Conservation (phyloP, 1,140 invertebrate genomes). For the Macrobrachium nipponense region DNA sequence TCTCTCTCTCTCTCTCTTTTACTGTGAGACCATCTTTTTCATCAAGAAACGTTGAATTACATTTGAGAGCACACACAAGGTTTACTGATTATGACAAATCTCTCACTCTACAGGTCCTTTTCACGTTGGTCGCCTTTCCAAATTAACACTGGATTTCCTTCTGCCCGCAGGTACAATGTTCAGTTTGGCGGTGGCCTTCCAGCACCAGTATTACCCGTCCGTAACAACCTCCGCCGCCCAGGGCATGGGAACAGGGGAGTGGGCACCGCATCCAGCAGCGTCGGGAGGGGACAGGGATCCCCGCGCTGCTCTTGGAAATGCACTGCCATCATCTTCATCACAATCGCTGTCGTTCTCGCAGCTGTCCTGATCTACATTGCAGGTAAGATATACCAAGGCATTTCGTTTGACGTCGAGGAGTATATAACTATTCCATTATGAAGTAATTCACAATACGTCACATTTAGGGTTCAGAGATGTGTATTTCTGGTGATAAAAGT, state of each 20-base stretch:
- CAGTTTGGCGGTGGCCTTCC: slow-evolving; percentile 66
- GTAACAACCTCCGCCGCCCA: slow-evolving; percentile 77
- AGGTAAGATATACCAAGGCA: slow-evolving; percentile 75
- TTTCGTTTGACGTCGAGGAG: not conserved
- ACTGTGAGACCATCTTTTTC: not conserved
- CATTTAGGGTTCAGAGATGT: no score
- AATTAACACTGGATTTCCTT: not conserved
- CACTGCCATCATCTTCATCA: slow-evolving; percentile 86
- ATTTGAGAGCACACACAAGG: no score
- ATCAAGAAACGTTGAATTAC: not conserved
- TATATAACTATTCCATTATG: not conserved
- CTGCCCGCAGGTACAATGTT: slow-evolving; percentile 41
- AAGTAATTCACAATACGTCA: not conserved
- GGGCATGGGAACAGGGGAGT: slow-evolving; percentile 73
- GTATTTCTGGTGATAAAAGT: no score
- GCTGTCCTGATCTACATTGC: slow-evolving; percentile 88
- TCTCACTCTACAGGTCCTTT: no score
- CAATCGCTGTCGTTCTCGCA: slow-evolving; percentile 82
- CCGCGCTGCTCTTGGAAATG: slow-evolving; percentile 91
- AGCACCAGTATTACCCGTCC: slow-evolving; percentile 79
- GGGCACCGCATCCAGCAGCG: slow-evolving; percentile 75
- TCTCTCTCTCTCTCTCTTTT: no score
- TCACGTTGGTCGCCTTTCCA: no score
- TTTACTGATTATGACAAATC: no score
- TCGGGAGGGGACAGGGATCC: slow-evolving; percentile 88